phyloP scores from a whole-genome alignment of 2,888 invertebrate genomes.

The Tillus elongatus region DNA sequence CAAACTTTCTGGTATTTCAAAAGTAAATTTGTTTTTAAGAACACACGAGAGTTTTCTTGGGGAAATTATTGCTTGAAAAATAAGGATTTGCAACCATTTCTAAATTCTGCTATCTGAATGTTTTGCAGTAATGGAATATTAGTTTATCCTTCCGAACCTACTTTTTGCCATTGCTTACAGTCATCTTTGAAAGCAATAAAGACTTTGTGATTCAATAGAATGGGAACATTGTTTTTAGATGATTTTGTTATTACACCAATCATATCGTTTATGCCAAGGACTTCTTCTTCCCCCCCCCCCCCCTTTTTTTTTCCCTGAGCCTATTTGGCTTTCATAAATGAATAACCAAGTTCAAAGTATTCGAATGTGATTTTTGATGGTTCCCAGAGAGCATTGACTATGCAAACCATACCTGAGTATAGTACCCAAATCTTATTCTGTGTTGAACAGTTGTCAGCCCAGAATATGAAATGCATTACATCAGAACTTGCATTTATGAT shows the following conservation, averaged over 20 bases:
- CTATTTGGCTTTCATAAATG: constrained; percentile 2
- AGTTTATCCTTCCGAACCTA: background rate
- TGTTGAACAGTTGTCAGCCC: constrained; percentile 3
- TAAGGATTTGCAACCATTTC: background rate
- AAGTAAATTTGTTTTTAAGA: background rate
- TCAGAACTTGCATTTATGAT: background rate
- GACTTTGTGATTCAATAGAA: too few species aligned
- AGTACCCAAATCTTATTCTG: constrained; percentile 1
- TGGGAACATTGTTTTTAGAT: constrained; percentile 3
- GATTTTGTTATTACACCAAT: constrained; percentile 1
- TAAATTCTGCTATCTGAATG: background rate
- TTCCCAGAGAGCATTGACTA: constrained; percentile 1
- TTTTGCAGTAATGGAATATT: constrained; percentile 2
- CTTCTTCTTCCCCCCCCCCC: too few species aligned
- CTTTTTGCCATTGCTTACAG: constrained; percentile 1
- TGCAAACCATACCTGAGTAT: background rate
- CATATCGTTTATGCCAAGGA: constrained; percentile 1
- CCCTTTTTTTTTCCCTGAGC: background rate
- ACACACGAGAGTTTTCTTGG: background rate
- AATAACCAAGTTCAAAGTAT: constrained; percentile 3
- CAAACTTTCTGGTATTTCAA: constrained; percentile 2
- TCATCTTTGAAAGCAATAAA: too few species aligned
- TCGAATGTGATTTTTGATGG: background rate
- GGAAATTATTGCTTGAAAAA: background rate
- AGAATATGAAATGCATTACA: constrained; percentile 2